Evolutionary conservation across 2,888 invertebrate species (phyloP), one percentile per base, ranked within the genome.

Genomic region (Odontocerum albicorne): DNA sequence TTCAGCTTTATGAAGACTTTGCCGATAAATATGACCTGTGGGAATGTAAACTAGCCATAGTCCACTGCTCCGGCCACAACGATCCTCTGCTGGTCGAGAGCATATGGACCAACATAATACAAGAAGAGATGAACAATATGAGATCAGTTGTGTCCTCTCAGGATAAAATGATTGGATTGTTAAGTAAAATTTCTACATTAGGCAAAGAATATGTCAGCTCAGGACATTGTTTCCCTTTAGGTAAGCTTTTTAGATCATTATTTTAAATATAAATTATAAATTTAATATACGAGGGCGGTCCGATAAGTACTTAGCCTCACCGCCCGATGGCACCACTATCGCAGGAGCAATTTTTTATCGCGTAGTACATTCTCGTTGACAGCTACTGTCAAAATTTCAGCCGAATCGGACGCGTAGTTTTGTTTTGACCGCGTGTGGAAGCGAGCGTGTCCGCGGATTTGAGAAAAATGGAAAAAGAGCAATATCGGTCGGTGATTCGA

Each of bases 11-110:
- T 68, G 90, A 92, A 68, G 90, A 94, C 62, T 96, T 91, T 74
- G 96, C 96, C 1, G 93, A 94, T 65, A 89, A 89, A 2, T 91
- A 91, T 70, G 85, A 90, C 64, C 77, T 97, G 35, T 90, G 92
- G 85, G 96, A 96, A 72, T 92, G 94, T 70, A 94, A 97, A 73
- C 77, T 99, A 53, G 92, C 94, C 4, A 96, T 99, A 61, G 86
- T 98, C 40, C 91, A 96, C 65, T 96, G 95, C 69, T 95, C 96
- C 4, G 93, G 95, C 10, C 92, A 96, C 72, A 88, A 90, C 65
- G 96, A 98, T 70, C 83, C 87, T 0, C 79, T 89, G 55, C 76
- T 96, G 7, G 89, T 98, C 38, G 92, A 96, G 72, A 87, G 87
- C 51, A 88, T 96, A 47, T 97, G 97, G 96, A 86, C 86, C 58